Evolutionary conservation across 2,888 invertebrate genomes (phyloP).

Genomic region (Xanthia icteritia): DNA sequence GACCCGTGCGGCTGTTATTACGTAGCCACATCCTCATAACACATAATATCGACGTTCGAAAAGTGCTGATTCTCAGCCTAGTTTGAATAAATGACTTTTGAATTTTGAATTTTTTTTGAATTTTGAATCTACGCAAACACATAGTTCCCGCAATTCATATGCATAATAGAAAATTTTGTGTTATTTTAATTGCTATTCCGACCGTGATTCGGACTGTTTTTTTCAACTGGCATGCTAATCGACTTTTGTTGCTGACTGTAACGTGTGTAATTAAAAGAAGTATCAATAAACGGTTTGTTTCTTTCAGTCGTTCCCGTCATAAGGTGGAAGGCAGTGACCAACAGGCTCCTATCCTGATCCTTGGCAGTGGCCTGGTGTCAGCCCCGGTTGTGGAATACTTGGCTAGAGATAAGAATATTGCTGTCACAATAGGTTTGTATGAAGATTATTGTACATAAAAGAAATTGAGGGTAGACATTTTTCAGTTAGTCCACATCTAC

Average conservation of each 20-base stretch:
- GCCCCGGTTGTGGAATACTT: conserved; percentile 98
- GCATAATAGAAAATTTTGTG: not conserved
- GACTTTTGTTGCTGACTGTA: not conserved
- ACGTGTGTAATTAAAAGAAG: not conserved
- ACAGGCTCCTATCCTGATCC: conserved; percentile 94
- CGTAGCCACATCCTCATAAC: not conserved
- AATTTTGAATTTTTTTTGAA: no score
- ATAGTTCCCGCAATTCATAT: not conserved
- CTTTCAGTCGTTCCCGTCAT: conserved; percentile 92
- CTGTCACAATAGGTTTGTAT: conserved; percentile 94
- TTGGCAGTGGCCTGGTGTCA: conserved; percentile 99
- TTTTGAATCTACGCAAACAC: not conserved
- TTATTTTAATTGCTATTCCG: not conserved
- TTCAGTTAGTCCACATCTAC: not conserved
- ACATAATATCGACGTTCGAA: no score
- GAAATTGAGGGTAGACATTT: not conserved
- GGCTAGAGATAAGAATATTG: conserved; percentile 94
- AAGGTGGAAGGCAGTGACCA: conserved; percentile 92
- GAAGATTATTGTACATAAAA: not conserved
- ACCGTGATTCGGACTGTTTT: not conserved
- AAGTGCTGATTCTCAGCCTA: no score
- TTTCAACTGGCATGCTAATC: not conserved
- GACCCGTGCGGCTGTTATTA: not conserved
- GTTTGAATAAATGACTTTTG: no score
- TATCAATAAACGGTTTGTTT: not conserved